Conservation (phyloP, 2,888 invertebrate species). For the Cephus spinipes region DNA sequence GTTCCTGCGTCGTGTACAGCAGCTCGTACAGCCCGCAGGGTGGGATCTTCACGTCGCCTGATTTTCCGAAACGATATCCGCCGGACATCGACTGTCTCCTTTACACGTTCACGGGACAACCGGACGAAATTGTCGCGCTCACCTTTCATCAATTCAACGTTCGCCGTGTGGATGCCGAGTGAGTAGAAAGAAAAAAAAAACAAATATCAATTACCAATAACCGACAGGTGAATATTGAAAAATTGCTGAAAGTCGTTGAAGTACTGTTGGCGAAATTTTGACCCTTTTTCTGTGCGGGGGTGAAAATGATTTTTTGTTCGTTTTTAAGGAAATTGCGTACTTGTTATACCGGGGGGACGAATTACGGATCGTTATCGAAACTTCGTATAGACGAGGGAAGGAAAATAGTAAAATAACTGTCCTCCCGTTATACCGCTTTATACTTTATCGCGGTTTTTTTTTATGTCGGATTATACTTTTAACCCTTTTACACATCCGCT, state of each 20-base stretch:
- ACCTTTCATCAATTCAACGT: slow-evolving; percentile 85
- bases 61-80: slow-evolving; percentile 83
- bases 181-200: slow-evolving; percentile 65
- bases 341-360: background rate
- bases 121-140: slow-evolving; percentile 85
- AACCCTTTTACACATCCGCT: background rate
- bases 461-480: background rate
- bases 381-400: background rate
- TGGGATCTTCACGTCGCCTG: slow-evolving; percentile 86
- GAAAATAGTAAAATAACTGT: background rate
- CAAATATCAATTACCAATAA: background rate
- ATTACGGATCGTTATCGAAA: background rate
- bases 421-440: background rate
- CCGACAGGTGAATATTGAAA: background rate
- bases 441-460: background rate
- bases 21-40: slow-evolving; percentile 82
- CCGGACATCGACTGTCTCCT: slow-evolving; percentile 82
- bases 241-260: background rate
- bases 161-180: slow-evolving; percentile 76
- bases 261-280: background rate
- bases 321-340: too few relatives aligned
- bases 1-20: slow-evolving; percentile 85
- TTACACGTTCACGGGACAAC: slow-evolving; percentile 84
- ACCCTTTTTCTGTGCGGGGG: background rate
- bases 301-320: background rate